Evolutionary conservation across 2,113 vertebrate species (phyloP).

Genomic region (Lutjanus erythropterus): DNA sequence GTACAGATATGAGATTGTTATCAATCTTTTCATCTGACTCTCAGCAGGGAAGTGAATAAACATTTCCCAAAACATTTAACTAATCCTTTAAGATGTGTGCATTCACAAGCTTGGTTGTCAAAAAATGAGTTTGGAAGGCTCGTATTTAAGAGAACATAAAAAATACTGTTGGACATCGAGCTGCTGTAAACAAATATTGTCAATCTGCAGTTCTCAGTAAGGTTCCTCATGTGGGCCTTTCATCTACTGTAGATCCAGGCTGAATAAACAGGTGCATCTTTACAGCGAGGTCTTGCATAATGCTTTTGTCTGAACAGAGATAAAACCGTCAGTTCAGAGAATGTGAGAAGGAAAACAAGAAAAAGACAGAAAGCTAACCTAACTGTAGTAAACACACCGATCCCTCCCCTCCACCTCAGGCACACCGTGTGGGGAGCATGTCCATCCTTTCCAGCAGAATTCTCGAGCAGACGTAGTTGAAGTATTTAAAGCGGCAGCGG

Average conservation of each 20-base stretch:
- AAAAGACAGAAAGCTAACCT: neutral
- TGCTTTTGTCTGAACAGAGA: neutral
- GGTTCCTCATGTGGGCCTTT: neutral
- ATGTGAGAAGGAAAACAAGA: neutral
- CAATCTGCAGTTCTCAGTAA: neutral
- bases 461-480: constrained; percentile 57
- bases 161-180: neutral
- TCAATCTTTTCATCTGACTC: no score
- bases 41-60: no score
- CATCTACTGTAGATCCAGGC: neutral
- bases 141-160: neutral
- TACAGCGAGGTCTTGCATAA: neutral
- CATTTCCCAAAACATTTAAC: no score
- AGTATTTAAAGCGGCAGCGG: constrained; percentile 51
- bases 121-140: neutral
- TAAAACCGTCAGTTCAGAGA: neutral
- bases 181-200: neutral
- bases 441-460: constrained; percentile 73
- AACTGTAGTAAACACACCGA: neutral
- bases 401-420: neutral
- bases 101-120: no score
- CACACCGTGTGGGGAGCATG: constrained; percentile 28
- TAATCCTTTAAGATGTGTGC: no score
- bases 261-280: neutral
- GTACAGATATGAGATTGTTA: no score